Conservation (phyloP, 2,113 vertebrate species). For the Ibidorhyncha struthersii region DNA sequence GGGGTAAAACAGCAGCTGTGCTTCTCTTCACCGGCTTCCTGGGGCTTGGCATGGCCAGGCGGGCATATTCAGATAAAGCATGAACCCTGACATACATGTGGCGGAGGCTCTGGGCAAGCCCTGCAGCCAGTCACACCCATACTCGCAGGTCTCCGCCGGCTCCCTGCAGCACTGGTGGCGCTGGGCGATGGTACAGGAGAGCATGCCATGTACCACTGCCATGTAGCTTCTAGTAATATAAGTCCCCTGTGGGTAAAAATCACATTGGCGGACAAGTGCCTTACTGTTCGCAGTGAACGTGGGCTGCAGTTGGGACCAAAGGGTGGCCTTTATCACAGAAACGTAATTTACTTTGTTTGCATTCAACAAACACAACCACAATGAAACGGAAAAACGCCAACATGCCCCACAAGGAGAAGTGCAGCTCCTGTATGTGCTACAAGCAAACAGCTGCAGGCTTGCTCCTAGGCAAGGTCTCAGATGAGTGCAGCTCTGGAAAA, state of each 20-base stretch:
- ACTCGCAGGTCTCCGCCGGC: fast-evolving
- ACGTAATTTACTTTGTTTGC: not conserved
- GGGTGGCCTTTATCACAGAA: not conserved
- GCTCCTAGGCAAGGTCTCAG: not conserved
- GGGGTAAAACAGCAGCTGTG: not conserved
- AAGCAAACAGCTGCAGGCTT: not conserved
- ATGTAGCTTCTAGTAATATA: fast-evolving
- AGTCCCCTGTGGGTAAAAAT: fast-evolving
- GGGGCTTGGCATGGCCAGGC: not conserved
- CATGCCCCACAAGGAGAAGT: not conserved
- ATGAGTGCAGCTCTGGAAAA: not conserved
- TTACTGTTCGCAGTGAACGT: not conserved
- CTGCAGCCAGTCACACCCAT: not conserved
- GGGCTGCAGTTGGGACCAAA: not conserved
- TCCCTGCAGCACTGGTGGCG: not conserved
- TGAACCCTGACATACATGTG: fast-evolving
- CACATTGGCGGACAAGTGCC: too few relatives aligned
- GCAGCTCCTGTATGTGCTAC: not conserved
- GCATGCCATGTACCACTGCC: fast-evolving
- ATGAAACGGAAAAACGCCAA: not conserved
- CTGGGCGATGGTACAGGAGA: not conserved
- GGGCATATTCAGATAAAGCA: fast-evolving
- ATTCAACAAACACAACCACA: not conserved
- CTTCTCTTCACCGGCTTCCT: not conserved
- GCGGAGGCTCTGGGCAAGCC: not conserved